Percentiles rank a stretch among this genome's conserved stretches.
phyloP scores from a whole-genome alignment of 1,140 invertebrate genomes.

The Euura saliciscinereae region DNA sequence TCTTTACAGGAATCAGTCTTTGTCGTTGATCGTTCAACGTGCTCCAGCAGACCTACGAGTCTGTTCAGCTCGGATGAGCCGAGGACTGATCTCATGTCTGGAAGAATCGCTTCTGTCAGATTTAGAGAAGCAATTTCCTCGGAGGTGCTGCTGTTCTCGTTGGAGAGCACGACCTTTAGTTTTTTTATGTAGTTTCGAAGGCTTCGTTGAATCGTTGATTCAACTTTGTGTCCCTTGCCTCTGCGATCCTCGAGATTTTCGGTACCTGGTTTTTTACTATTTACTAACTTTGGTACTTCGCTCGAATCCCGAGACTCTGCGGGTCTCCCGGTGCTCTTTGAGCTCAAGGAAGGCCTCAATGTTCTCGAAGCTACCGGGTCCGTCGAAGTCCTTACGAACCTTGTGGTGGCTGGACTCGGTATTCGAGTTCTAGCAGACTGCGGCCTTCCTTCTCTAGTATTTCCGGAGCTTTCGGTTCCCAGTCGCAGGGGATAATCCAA shows the following conservation, averaged over 20 bases:
- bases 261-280: constrained; percentile 7
- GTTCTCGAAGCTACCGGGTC: not conserved
- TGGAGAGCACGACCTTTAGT: constrained; percentile 27
- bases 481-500: not conserved
- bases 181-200: constrained; percentile 37
- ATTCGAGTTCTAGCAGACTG: not conserved
- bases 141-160: constrained; percentile 18
- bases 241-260: constrained; percentile 7
- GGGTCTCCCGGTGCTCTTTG: not conserved
- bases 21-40: not conserved
- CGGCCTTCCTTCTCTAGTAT: constrained; percentile 6
- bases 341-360: not conserved
- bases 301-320: constrained; percentile 5
- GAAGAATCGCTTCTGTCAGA: constrained; percentile 35
- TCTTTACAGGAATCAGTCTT: not conserved
- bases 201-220: constrained; percentile 29
- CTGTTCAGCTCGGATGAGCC: constrained; percentile 29
- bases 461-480: not conserved
- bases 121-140: constrained; percentile 33
- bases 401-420: not conserved
- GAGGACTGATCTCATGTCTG: constrained; percentile 22
- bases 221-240: constrained; percentile 19
- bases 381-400: constrained; percentile 11
- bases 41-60: constrained; percentile 27
- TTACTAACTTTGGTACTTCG: not conserved